Percentiles rank a stretch among this genome's conserved stretches.
These are phyloP conservation scores for Nipponia nippon DNA, from an alignment of 2,113 vertebrate genomes.

Conservation along the genomic window DNA sequence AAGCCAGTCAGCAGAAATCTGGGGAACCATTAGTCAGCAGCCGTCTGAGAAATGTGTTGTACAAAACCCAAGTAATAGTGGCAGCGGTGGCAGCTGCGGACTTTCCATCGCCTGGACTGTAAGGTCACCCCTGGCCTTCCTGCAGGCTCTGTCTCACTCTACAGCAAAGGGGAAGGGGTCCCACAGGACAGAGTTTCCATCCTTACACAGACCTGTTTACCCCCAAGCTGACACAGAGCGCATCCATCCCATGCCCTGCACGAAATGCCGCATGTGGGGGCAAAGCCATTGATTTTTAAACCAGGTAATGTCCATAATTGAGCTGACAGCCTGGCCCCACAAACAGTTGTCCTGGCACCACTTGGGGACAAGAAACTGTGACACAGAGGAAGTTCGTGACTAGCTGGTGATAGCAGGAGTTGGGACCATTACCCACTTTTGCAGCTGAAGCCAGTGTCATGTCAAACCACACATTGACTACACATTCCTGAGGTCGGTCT, in stretches of 20 bases:
- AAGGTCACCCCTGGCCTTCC: neutral
- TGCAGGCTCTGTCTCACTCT: neutral
- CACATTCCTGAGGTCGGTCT: neutral
- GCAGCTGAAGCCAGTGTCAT: neutral
- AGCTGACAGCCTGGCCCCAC: neutral
- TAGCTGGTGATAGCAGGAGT: neutral
- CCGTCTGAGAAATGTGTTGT: neutral
- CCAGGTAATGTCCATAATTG: neutral
- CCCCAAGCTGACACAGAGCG: neutral
- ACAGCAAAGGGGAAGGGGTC: neutral
- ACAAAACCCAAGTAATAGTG: neutral
- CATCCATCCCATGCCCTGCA: accelerated
- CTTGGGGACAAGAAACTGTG: neutral
- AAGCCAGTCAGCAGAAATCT: neutral
- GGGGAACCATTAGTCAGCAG: neutral
- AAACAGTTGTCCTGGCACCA: neutral
- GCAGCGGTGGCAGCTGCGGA: neutral
- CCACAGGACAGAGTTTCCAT: neutral
- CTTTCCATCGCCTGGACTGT: neutral
- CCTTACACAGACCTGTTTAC: neutral
- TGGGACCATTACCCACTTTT: neutral
- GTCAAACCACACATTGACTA: neutral
- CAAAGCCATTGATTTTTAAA: neutral
- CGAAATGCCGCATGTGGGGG: neutral
- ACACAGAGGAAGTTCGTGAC: neutral